Evolutionary conservation across 2,797 vertebrate species (phyloP).

Genomic region (Diplodus sargus): DNA sequence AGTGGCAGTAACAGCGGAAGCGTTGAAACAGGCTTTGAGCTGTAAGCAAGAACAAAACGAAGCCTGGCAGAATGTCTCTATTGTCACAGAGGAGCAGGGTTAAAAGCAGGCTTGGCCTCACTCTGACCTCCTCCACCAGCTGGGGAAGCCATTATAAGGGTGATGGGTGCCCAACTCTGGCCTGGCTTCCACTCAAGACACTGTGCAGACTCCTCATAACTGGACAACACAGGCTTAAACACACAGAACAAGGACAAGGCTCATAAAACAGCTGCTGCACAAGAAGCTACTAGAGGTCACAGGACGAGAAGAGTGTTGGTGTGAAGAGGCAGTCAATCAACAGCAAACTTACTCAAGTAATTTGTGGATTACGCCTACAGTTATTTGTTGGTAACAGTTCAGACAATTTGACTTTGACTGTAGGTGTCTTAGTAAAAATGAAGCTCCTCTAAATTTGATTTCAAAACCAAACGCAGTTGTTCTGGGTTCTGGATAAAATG

Average conservation of each 20-base stretch:
- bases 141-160: slow-evolving; percentile 65
- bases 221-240: slow-evolving; percentile 38
- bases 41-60: slow-evolving; percentile 44
- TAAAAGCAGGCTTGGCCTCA: slow-evolving; percentile 45
- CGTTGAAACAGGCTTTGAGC: slow-evolving; percentile 51
- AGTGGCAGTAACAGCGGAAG: slow-evolving; percentile 50
- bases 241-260: slow-evolving; percentile 19
- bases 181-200: slow-evolving; percentile 41
- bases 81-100: slow-evolving; percentile 51
- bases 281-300: slow-evolving; percentile 20
- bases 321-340: not conserved
- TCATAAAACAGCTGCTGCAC: slow-evolving; percentile 21
- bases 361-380: not conserved
- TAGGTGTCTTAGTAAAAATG: not conserved
- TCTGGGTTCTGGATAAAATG: too few relatives aligned
- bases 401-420: not conserved
- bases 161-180: slow-evolving; percentile 55
- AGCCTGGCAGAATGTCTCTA: slow-evolving; percentile 56
- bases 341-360: not conserved
- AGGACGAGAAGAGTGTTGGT: not conserved
- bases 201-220: slow-evolving; percentile 18
- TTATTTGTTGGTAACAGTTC: not conserved
- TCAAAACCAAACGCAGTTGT: too few relatives aligned
- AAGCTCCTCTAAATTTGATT: too few relatives aligned
- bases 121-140: slow-evolving; percentile 63